Evolutionary conservation across 2,888 invertebrate genomes (phyloP).

Genomic region (Pardosa pseudoannulata): DNA sequence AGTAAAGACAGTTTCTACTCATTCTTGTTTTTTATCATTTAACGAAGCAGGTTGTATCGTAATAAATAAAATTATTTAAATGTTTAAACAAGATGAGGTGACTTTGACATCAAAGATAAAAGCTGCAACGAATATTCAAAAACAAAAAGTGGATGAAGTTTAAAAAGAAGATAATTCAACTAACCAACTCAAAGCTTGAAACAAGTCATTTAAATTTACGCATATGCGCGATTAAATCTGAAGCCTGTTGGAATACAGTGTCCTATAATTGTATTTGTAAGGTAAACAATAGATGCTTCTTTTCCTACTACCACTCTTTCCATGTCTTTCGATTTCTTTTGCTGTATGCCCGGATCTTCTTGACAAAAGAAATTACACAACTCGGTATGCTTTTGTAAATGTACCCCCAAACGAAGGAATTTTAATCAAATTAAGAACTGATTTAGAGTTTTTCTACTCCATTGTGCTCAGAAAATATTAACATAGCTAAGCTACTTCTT

Average conservation of each 20-base stretch:
- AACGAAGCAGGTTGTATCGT: too few relatives aligned
- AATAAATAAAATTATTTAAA: background rate
- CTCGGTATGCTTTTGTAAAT: background rate
- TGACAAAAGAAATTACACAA: conserved; percentile 1
- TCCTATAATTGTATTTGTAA: background rate
- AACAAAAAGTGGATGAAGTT: background rate
- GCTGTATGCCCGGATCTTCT: background rate
- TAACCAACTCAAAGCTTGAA: background rate
- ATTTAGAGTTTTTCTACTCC: background rate
- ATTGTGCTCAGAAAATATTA: background rate
- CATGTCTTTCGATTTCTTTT: too few relatives aligned
- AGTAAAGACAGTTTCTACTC: too few relatives aligned
- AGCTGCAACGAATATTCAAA: background rate
- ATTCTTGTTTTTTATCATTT: too few relatives aligned
- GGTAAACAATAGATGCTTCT: background rate
- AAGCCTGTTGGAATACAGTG: background rate
- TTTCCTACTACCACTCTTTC: background rate
- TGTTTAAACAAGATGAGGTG: background rate
- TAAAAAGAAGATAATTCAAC: background rate
- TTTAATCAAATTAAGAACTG: conserved; percentile 2
- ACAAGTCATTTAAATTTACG: background rate
- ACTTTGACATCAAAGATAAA: background rate
- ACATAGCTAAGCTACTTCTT: background rate
- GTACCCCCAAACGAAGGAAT: background rate
- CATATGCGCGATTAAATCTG: background rate